Evolutionary conservation across 2,888 invertebrate species (phyloP).

Genomic region (Nezara viridula): DNA sequence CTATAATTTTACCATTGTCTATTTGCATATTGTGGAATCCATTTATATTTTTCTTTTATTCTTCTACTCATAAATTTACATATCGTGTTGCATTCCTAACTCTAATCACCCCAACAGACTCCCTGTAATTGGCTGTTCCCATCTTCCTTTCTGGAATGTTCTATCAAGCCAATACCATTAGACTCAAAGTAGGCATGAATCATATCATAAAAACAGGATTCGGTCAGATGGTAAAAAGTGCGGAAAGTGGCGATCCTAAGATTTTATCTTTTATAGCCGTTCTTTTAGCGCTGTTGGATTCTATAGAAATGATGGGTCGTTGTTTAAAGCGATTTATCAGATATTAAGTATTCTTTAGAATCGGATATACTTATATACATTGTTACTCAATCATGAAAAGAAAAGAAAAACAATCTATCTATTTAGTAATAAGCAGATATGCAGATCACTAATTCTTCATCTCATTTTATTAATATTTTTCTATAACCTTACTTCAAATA

Average conservation of each 20-base stretch:
- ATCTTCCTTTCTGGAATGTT: not conserved
- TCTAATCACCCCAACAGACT: slow-evolving; percentile 31
- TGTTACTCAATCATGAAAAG: too few relatives aligned
- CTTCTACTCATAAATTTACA: slow-evolving; percentile 34
- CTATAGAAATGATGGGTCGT: not conserved
- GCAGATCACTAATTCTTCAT: too few relatives aligned
- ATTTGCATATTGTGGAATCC: slow-evolving; percentile 43
- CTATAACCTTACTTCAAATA: too few relatives aligned
- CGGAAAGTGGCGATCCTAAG: not conserved
- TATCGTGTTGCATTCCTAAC: slow-evolving; percentile 8
- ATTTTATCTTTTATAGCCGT: not conserved
- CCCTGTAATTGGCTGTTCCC: not conserved
- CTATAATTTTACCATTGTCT: slow-evolving; percentile 42
- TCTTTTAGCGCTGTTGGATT: not conserved
- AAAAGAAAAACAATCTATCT: too few relatives aligned
- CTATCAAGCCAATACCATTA: not conserved
- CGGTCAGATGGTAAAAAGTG: not conserved
- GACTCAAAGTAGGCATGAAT: not conserved
- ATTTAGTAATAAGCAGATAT: too few relatives aligned
- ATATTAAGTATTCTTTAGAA: too few relatives aligned
- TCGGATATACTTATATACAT: too few relatives aligned
- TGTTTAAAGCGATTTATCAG: not conserved
- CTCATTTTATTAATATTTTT: too few relatives aligned
- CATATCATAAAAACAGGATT: not conserved
- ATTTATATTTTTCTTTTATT: slow-evolving; percentile 36